Evolutionary conservation across 2,113 vertebrate genomes (phyloP).

Genomic region (Eolophus roseicapilla): DNA sequence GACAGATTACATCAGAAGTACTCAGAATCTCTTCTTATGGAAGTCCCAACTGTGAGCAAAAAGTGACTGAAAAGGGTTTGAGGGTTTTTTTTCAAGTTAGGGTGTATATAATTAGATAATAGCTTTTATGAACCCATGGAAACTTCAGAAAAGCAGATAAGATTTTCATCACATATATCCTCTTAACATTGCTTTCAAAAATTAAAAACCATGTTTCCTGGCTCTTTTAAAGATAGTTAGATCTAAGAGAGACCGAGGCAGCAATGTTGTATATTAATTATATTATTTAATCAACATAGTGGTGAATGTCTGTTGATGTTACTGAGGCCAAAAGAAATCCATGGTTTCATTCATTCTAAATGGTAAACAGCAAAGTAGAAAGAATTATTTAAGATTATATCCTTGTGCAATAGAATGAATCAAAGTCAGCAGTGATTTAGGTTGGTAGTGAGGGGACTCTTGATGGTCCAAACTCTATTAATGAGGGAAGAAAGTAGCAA

Average conservation of each 20-base stretch:
- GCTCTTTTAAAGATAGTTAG: not conserved
- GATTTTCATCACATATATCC: not conserved
- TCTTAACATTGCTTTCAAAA: not conserved
- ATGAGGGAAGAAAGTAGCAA: not conserved
- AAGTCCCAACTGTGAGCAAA: slow-evolving; percentile 5
- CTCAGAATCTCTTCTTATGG: not conserved
- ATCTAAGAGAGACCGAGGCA: not conserved
- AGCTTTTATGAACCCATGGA: not conserved
- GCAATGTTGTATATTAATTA: not conserved
- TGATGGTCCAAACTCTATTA: not conserved
- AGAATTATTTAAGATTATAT: not conserved
- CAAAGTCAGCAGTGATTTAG: not conserved
- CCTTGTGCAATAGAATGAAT: not conserved
- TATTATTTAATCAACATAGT: not conserved
- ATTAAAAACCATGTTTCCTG: not conserved
- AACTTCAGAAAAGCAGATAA: not conserved
- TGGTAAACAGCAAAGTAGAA: not conserved
- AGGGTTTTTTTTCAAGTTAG: not conserved
- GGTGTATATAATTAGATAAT: slow-evolving; percentile 32
- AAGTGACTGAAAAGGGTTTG: slow-evolving; percentile 19
- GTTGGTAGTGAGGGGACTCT: not conserved
- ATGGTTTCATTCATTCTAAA: not conserved
- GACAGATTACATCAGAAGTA: not conserved
- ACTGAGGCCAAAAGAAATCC: not conserved
- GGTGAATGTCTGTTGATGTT: not conserved